These are phyloP conservation scores for Belonocnema kinseyi DNA, from an alignment of 1,140 invertebrate species.

Conservation along the genomic window DNA sequence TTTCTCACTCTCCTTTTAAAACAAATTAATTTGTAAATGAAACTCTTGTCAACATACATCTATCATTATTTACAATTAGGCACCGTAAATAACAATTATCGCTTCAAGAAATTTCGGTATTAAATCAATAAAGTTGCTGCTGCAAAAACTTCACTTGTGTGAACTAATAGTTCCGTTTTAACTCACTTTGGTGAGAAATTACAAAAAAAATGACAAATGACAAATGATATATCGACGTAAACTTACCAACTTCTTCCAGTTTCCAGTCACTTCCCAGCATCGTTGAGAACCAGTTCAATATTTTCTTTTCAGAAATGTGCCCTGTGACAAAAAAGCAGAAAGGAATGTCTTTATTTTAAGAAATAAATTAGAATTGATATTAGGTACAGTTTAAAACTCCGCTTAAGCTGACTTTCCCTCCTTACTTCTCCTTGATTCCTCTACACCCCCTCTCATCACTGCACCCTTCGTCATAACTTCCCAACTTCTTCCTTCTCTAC, in stretches of 20 bases:
- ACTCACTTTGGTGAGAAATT: not conserved
- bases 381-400: no score
- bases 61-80: not conserved
- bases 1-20: no score
- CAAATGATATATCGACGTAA: not conserved
- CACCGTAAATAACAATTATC: constrained; percentile 1
- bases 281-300: not conserved
- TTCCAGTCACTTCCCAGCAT: constrained; percentile 19
- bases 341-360: not conserved
- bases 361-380: not conserved
- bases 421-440: no score
- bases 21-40: no score
- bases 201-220: no score
- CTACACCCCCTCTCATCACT: no score
- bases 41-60: not conserved
- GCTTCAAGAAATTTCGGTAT: not conserved
- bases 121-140: constrained; percentile 4
- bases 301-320: not conserved
- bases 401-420: no score
- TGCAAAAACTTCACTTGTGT: constrained; percentile 7
- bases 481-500: no score
- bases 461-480: no score
- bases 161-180: constrained; percentile 12
- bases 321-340: not conserved
- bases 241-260: constrained; percentile 20